A percentile compares a stretch with the other conserved stretches of the same genome.
phyloP scores from a whole-genome alignment of 2,888 invertebrate species.

The Aelia acuminata region DNA sequence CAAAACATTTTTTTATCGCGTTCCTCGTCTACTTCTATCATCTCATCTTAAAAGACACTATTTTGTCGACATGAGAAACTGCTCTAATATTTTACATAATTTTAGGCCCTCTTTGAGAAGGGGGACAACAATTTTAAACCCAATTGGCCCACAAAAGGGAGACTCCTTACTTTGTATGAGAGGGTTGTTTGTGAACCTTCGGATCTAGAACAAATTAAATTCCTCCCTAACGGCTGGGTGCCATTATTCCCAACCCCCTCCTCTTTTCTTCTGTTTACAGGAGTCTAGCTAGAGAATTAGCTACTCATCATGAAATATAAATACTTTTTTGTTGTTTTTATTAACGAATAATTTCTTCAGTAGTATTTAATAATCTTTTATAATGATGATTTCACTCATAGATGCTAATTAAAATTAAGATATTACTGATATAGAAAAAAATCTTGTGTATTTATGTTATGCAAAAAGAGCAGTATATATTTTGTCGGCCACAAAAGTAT shows the following conservation, averaged over 20 bases:
- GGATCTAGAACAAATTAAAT: constrained; percentile 27
- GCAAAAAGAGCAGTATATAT: no score
- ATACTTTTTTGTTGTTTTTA: neutral
- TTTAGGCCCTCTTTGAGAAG: neutral
- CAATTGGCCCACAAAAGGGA: neutral
- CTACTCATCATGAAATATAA: neutral
- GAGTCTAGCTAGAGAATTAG: neutral
- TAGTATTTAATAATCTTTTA: no score
- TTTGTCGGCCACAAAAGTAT: no score
- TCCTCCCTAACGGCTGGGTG: neutral
- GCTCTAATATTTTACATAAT: neutral
- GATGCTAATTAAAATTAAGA: no score
- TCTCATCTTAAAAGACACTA: neutral
- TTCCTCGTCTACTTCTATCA: neutral
- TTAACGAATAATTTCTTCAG: no score
- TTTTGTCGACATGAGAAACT: neutral
- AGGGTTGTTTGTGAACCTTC: constrained; percentile 10
- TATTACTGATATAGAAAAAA: no score
- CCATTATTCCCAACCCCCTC: neutral
- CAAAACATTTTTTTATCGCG: neutral
- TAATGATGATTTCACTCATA: no score
- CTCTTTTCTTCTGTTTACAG: neutral
- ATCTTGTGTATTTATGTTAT: no score
- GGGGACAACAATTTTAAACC: constrained; percentile 19
- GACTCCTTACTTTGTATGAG: neutral